Evolutionary conservation across 2,113 vertebrate species (phyloP), one percentile per base, ranked within the genome.

Genomic region (Mugil cephalus): DNA sequence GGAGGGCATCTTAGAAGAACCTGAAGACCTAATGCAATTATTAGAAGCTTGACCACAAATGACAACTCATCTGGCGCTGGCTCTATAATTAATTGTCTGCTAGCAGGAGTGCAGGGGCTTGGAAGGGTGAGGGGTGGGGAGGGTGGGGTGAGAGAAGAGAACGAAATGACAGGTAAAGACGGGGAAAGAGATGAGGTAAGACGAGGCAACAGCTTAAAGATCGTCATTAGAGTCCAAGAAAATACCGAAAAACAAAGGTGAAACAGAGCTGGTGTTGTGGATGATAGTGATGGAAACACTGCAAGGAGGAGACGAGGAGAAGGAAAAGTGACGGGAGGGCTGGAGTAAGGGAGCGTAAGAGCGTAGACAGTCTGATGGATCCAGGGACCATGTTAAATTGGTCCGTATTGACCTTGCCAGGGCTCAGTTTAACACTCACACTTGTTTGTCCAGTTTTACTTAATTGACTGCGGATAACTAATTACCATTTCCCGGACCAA

Each of bases 381-480:
- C 77, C 85, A 74, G 74, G 42, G 19, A 42, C 64, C 70, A 67
- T 80, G 78, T 79, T 83, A 75, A 84, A 81, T 87, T 87, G 79
- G 74, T 82, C 79, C n/a, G 55, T 89, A 87, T 92, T 92, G 85
- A 89, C 85, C 82, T 79, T 53, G 80, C 75, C 24, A 78, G 69
- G 67, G 68, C 80, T 83, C 80, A 48, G 73, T 83, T 88, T 90
- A 88, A 93, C 90, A 93, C 89, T 85, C 87, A 76, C 82, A 87
- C 85, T 87, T 89, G 91, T 91, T 92, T 91, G 90, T 91, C 86
- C 88, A 91, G 84, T 89, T 88, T 93, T 89, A 91, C 85, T 91
- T 92, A 93, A 94, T 94, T 93, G 90, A 93, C 78, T 82, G 36
- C 54, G 69, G 86, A 89, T 91, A 93, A 93, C 80, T 91, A 84